Base-by-base conservation (phyloP, 2,113 vertebrate species). In the Thomomys bottae region DNA sequence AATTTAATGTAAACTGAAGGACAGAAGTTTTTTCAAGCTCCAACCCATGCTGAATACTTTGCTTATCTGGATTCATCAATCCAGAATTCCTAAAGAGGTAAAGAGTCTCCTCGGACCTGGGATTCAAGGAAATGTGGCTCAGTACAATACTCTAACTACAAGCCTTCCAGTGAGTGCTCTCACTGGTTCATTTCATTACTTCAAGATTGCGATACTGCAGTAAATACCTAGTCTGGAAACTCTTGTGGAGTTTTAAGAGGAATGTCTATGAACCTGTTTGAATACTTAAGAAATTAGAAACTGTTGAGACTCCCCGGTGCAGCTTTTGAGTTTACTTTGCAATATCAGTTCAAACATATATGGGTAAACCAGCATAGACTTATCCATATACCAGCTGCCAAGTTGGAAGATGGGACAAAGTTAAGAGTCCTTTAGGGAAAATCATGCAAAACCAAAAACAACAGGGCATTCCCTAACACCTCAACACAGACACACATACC, bases 1-100 rank as follows among this genome's bases (percentile, higher is more conserved):
- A 83, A 89, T 81, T 91, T 91, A 93, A 91, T 67, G 84, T 77
- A 85, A 94, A 89, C 71, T 64, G 59, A 87, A 89, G 32, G 40
- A 90, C 1, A 90, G 61, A 88, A 12, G 66, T 23, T 79, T 23
- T 79, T 88, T 75, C 67, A 86, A 59, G 42, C 67, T 36, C 81
- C 78, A 84, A 92, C 21, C 70, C 85, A 79, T 45, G 45, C 24
- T 81, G 66, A 89, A 72, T 45, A 85, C 91, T 54, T 18, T 54
- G 49, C 49, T 36, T 66, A 18, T 9, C 34, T 40, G 83, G 80
- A 80, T 32, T 32, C 78, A n/a, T 24, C 32, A 87, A 85, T 24
- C n/a, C 75, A 45, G 20, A 83, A 88, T 73, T 79, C 71, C 86
- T 68, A 61, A 83, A 71, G 61, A 91, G 88, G 66, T 80, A 38